Base-by-base conservation (phyloP, 2,797 vertebrate species). In the Lacerta agilis region DNA sequence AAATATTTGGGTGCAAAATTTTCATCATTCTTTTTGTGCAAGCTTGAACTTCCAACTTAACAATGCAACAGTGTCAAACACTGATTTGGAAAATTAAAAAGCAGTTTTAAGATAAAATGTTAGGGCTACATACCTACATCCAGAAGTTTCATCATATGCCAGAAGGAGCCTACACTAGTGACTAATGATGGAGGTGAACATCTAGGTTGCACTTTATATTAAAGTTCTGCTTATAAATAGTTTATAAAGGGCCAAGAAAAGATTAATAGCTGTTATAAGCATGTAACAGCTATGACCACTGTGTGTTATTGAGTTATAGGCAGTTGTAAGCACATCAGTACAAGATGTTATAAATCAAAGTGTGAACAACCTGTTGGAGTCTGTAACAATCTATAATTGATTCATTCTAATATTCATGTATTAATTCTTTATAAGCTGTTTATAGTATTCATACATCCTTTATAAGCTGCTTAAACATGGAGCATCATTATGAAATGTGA, bases 261-360 rank as follows among this genome's bases (percentile, higher is more conserved):
- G 88, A 89, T 89, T 81, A 85, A 89, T 89, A 85, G 83, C 83
- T 89, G 41, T 85, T 89, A 85, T 89, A 81, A 75, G 78, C 83
- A 89, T 85, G 88, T 85, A 85, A 73, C 78, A 85, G 72, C 79
- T 83, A 89, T 76, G 83, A 76, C 78, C 61, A 80, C 49, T 85
- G 61, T 85, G 78, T 75, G 77, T 81, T 81, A 80, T 80, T 89
- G 83, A 85, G 69, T 84, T 89, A 89, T 81, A 81, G 83, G 83
- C 78, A 85, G 43, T 81, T 85, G 78, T 89, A 85, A 86, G 88
- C 41, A 89, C 61, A 41, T 86, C 33, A 86, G 71, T 82, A 66
- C 45, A 29, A n/a, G 11, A 75, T 77, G 71, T 69, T 76, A 82
- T 86, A 89, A 89, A 89, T 89, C 72, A 85, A 27, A 86, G 66